Base-by-base conservation (phyloP, 2,797 vertebrate species). In the Falco novaeseelandiae region DNA sequence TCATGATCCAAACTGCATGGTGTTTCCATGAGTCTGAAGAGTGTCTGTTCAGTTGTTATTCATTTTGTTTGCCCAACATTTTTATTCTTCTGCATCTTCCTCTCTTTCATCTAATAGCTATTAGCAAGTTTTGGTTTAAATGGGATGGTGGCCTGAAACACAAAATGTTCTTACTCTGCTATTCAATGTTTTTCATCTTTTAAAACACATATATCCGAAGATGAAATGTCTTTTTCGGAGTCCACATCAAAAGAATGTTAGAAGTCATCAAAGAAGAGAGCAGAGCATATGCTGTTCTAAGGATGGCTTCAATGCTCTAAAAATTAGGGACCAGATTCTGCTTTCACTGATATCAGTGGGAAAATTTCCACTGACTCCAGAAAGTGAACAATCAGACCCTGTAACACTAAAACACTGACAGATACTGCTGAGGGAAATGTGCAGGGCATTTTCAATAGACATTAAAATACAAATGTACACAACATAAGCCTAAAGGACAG, bases 231-330 rank as follows among this genome's bases (percentile, higher is more conserved):
- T 97, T 95, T 97, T 97, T 97, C 92, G 87, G 95, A 98, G 96
- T 98, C 96, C 83, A 98, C 98, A 98, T 98, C 98, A 99, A 98
- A 99, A 97, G 93, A 87, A 96, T 98, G 98, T 98, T 98, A 98
- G 98, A 98, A 98, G 96, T 98, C 98, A 98, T 98, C 96, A 97
- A 98, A 97, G 73, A 87, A 83, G 73, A 96, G 97, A 95, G 87
- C 40, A 80, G 76, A 96, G 93, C 96, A 96, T 96, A 90, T 42
- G 34, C n/a, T 96, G 14, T 82, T 96, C 49, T 94, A 89, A 97
- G 94, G 97, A 97, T 80, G 82, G 83, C 96, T 98, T 98, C 98
- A 97, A 95, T 98, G 96, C 94, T 94, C 88, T 96, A 72, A 96
- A 96, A 98, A 83, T 79, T 65, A 79, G n/a, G 77, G 29, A 12